Evolutionary conservation across 2,797 vertebrate genomes (phyloP).

Genomic region (Characodon lateralis): DNA sequence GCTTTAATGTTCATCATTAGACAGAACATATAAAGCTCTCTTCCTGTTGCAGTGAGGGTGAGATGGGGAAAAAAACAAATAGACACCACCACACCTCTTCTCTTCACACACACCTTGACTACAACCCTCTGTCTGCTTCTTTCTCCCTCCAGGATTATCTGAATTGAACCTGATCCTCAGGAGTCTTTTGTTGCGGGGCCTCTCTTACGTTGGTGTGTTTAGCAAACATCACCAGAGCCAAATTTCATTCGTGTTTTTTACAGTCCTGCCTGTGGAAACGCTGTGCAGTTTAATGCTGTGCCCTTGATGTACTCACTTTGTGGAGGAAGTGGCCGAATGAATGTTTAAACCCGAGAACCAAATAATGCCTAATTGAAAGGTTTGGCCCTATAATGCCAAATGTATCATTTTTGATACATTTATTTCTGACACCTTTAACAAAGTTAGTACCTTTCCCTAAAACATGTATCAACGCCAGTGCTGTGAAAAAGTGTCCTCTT

Average conservation of each 20-base stretch:
- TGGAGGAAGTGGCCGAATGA: slow-evolving; percentile 3
- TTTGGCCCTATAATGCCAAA: background rate
- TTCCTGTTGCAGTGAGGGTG: slow-evolving; percentile 57
- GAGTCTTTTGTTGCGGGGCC: slow-evolving; percentile 69
- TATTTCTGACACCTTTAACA: background rate
- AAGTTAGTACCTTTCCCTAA: no score
- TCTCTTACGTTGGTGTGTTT: slow-evolving; percentile 64
- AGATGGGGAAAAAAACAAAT: slow-evolving; percentile 63
- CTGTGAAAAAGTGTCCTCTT: no score
- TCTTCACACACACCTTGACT: slow-evolving; percentile 54
- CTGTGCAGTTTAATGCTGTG: slow-evolving; percentile 13
- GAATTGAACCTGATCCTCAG: slow-evolving; percentile 74
- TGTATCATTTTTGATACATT: background rate
- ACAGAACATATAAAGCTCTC: slow-evolving; percentile 21
- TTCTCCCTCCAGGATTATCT: slow-evolving; percentile 73
- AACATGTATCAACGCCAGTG: no score
- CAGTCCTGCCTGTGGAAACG: slow-evolving; percentile 44
- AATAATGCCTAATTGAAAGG: slow-evolving; percentile 18
- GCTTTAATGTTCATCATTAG: slow-evolving; percentile 8
- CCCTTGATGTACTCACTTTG: slow-evolving; percentile 19
- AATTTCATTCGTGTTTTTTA: slow-evolving; percentile 65
- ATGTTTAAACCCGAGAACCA: slow-evolving; percentile 4
- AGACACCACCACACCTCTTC: slow-evolving; percentile 58
- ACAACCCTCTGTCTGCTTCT: slow-evolving; percentile 50
- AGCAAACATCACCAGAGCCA: slow-evolving; percentile 70